Percentiles rank a stretch among this genome's conserved stretches.
Evolutionary conservation across 2,888 invertebrate genomes (phyloP).

Genomic region (Holacanthella duospinosa): DNA sequence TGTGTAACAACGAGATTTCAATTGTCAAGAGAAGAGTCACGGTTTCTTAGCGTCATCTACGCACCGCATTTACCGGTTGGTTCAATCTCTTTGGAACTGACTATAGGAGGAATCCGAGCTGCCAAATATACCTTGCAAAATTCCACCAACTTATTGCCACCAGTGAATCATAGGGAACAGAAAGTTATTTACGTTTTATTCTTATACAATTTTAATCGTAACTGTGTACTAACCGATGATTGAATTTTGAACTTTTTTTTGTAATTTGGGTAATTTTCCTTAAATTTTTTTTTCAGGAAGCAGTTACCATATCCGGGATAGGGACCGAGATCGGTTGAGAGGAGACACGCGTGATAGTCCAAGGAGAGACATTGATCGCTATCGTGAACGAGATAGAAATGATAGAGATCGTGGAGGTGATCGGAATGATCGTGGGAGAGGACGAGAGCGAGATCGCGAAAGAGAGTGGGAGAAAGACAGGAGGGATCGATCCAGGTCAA

Average conservation of each 20-base stretch:
- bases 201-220: too few relatives aligned
- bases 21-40: conserved; percentile 40
- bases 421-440: conserved; percentile 13
- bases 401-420: background rate
- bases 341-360: background rate
- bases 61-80: conserved; percentile 49
- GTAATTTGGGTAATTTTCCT: too few relatives aligned
- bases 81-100: background rate
- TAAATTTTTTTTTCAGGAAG: too few relatives aligned
- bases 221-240: too few relatives aligned
- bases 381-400: background rate
- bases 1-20: conserved; percentile 51
- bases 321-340: background rate
- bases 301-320: conserved; percentile 11
- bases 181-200: too few relatives aligned
- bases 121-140: background rate
- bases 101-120: conserved; percentile 12
- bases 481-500: conserved; percentile 26
- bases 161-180: too few relatives aligned
- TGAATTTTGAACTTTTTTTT: too few relatives aligned
- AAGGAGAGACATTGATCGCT: too few relatives aligned
- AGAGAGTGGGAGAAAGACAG: conserved; percentile 13
- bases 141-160: too few relatives aligned
- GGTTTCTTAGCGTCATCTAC: conserved; percentile 49
- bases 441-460: conserved; percentile 6